Evolutionary conservation across 2,888 invertebrate genomes (phyloP).

Genomic region (Epicampocera succincta): DNA sequence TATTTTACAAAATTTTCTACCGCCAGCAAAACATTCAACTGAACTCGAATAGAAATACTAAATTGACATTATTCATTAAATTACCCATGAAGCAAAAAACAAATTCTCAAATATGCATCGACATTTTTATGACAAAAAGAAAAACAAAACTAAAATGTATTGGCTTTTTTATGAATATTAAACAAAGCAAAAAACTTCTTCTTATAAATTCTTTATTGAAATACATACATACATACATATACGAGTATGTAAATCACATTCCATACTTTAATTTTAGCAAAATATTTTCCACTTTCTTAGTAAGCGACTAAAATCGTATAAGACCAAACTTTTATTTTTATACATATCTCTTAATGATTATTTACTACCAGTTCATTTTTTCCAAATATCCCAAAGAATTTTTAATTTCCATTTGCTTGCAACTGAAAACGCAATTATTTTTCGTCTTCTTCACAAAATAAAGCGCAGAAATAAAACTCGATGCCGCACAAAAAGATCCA

Average conservation of each 20-base stretch:
- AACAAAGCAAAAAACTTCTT: no score
- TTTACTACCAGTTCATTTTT: slow-evolving; percentile 9
- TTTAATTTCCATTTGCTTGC: slow-evolving; percentile 58
- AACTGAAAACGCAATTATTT: slow-evolving; percentile 54
- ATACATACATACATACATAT: no score
- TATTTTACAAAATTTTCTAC: slow-evolving; percentile 35
- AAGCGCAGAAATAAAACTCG: slow-evolving; percentile 31
- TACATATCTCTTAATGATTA: slow-evolving; percentile 10
- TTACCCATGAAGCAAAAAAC: background rate
- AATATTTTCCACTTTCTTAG: background rate
- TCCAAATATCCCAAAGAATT: slow-evolving; percentile 53
- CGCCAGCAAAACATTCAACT: background rate
- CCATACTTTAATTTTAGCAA: background rate
- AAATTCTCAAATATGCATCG: no score
- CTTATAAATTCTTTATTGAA: no score
- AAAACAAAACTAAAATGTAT: no score
- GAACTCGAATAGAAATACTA: background rate
- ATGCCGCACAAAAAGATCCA: slow-evolving; percentile 38
- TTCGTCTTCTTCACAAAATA: slow-evolving; percentile 25
- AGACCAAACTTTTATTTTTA: slow-evolving; percentile 20
- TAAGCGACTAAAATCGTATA: background rate
- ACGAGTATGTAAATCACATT: no score
- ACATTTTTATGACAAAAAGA: no score
- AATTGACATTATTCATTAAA: slow-evolving; percentile 5
- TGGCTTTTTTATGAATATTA: no score